These are phyloP conservation scores for Callosobruchus maculatus DNA, from an alignment of 2,888 invertebrate genomes.

Conservation along the genomic window DNA sequence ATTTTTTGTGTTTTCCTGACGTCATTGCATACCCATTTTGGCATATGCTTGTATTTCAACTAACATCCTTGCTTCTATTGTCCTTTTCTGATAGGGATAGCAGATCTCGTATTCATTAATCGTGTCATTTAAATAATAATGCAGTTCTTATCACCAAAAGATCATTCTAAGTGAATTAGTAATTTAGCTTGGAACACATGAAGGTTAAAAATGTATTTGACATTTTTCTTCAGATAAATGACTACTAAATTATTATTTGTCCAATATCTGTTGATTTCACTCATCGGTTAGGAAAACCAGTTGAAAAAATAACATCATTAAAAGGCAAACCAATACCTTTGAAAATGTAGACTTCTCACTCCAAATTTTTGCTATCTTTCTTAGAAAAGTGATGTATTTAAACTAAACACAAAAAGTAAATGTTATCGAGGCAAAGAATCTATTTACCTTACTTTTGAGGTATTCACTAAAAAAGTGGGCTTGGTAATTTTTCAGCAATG, in stretches of 20 bases:
- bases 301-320: too few relatives aligned
- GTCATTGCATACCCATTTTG: slow-evolving; percentile 7
- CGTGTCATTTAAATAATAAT: too few relatives aligned
- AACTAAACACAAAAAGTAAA: slow-evolving; percentile 29
- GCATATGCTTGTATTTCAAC: background rate
- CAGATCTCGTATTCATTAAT: background rate
- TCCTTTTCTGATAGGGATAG: background rate
- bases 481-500: background rate
- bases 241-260: too few relatives aligned
- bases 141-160: too few relatives aligned
- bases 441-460: slow-evolving; percentile 6
- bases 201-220: too few relatives aligned
- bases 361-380: background rate
- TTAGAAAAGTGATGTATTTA: background rate
- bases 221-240: too few relatives aligned
- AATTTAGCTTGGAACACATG: too few relatives aligned
- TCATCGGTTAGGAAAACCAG: too few relatives aligned
- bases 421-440: slow-evolving; percentile 23
- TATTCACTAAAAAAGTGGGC: background rate
- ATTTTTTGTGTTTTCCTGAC: slow-evolving; percentile 34
- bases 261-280: too few relatives aligned
- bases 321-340: too few relatives aligned
- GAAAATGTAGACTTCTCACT: too few relatives aligned
- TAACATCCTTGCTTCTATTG: slow-evolving; percentile 18
- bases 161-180: too few relatives aligned